Evolutionary conservation across 2,113 vertebrate species (phyloP).

Genomic region (Lophius piscatorius): DNA sequence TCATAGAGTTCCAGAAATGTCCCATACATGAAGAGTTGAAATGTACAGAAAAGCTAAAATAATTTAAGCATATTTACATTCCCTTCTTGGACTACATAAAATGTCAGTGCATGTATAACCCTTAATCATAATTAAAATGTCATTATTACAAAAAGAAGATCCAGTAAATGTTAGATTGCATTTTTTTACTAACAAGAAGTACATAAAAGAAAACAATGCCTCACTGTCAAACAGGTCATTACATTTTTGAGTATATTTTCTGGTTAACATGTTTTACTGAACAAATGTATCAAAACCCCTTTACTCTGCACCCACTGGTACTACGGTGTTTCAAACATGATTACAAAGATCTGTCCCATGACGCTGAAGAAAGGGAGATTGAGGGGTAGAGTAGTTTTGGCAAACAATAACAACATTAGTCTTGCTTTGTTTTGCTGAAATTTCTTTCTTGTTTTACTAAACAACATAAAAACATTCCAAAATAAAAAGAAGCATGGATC

Average conservation of each 20-base stretch:
- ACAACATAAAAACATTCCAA: slow-evolving; percentile 63
- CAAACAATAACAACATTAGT: slow-evolving; percentile 10
- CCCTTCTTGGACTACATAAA: slow-evolving; percentile 48
- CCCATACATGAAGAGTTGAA: slow-evolving; percentile 62
- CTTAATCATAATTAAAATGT: slow-evolving; percentile 58
- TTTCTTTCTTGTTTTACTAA: slow-evolving; percentile 46
- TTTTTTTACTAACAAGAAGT: slow-evolving; percentile 39
- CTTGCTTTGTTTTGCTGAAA: slow-evolving; percentile 5
- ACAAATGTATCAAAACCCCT: slow-evolving; percentile 42
- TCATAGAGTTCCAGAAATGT: slow-evolving; percentile 62
- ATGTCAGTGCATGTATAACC: slow-evolving; percentile 67
- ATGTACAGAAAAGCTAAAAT: slow-evolving; percentile 67
- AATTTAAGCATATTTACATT: slow-evolving; percentile 66
- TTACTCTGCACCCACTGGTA: slow-evolving; percentile 11
- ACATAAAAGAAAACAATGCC: slow-evolving; percentile 63
- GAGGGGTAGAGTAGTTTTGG: slow-evolving; percentile 6
- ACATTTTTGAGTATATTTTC: slow-evolving; percentile 64
- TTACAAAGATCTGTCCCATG: slow-evolving; percentile 23
- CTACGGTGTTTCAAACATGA: slow-evolving; percentile 18
- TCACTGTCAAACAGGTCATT: slow-evolving; percentile 75
- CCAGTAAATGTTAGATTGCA: slow-evolving; percentile 45
- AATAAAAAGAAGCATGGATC: slow-evolving; percentile 49
- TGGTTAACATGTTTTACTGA: slow-evolving; percentile 50
- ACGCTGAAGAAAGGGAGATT: background rate
- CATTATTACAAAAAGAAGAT: slow-evolving; percentile 40